Percentiles rank a stretch among this genome's conserved stretches.
Evolutionary conservation across 2,797 vertebrate species (phyloP).

Genomic region (Denticeps clupeoides): DNA sequence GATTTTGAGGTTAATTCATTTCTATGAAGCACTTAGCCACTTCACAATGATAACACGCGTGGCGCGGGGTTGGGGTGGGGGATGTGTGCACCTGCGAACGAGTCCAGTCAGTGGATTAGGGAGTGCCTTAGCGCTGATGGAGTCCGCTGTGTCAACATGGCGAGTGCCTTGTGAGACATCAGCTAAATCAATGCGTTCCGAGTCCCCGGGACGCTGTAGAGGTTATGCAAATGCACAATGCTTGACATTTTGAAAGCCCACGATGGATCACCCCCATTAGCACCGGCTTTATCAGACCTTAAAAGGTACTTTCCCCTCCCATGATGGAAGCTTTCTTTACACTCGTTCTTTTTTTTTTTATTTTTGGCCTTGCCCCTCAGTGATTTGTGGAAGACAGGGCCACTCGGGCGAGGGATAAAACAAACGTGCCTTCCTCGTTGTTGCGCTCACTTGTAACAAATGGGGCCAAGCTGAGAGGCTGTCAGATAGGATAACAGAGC

Average conservation of each 20-base stretch:
- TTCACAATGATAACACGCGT: slow-evolving; percentile 44
- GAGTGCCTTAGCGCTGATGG: slow-evolving; percentile 50
- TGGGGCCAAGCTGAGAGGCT: slow-evolving; percentile 26
- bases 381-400: slow-evolving; percentile 59
- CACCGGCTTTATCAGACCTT: slow-evolving; percentile 58
- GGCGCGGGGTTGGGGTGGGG: slow-evolving; percentile 28
- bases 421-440: slow-evolving; percentile 39
- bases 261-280: slow-evolving; percentile 68
- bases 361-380: too few species aligned
- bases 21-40: slow-evolving; percentile 28
- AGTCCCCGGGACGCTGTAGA: slow-evolving; percentile 49
- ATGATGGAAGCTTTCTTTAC: slow-evolving; percentile 47
- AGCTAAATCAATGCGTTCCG: slow-evolving; percentile 58
- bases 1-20: slow-evolving; percentile 19
- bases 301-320: slow-evolving; percentile 57
- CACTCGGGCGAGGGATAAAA: slow-evolving; percentile 51
- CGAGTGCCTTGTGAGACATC: slow-evolving; percentile 48
- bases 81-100: slow-evolving; percentile 40
- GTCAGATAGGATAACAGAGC: not conserved
- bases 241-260: slow-evolving; percentile 70
- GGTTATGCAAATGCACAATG: slow-evolving; percentile 67
- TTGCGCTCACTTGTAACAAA: slow-evolving; percentile 38
- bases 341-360: too few species aligned
- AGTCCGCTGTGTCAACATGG: slow-evolving; percentile 60
- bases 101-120: slow-evolving; percentile 56